Percentiles rank a stretch among this genome's conserved stretches.
phyloP scores from a whole-genome alignment of 1,140 invertebrate genomes.

The Hormaphis cornu region DNA sequence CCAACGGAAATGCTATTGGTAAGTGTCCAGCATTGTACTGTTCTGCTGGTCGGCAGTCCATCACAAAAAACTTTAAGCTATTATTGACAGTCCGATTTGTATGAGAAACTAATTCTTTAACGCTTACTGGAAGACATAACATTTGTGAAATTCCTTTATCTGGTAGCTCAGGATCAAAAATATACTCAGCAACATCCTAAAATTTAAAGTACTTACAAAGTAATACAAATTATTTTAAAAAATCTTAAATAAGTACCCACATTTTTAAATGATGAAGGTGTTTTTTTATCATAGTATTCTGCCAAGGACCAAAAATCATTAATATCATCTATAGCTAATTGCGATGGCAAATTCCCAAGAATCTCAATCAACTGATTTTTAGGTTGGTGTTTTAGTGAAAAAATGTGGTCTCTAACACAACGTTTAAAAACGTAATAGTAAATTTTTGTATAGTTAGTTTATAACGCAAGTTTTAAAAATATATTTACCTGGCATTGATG shows the following conservation, averaged over 20 bases:
- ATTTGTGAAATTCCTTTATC: slow-evolving; percentile 58
- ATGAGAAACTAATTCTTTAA: slow-evolving; percentile 73
- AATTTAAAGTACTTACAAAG: neutral
- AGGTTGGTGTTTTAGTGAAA: slow-evolving; percentile 64
- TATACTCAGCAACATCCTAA: slow-evolving; percentile 20
- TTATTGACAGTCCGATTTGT: slow-evolving; percentile 47
- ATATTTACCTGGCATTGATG: slow-evolving; percentile 74
- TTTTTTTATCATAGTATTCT: slow-evolving; percentile 85
- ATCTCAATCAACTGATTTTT: slow-evolving; percentile 65
- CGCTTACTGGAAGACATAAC: slow-evolving; percentile 87
- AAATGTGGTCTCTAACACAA: slow-evolving; percentile 63
- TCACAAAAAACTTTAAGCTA: slow-evolving; percentile 82
- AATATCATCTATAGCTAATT: slow-evolving; percentile 86
- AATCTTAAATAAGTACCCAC: slow-evolving; percentile 38
- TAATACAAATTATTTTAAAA: neutral
- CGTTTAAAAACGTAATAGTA: neutral
- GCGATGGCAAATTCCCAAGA: slow-evolving; percentile 67
- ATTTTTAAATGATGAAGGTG: slow-evolving; percentile 82
- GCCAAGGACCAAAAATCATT: slow-evolving; percentile 92
- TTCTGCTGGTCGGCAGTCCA: slow-evolving; percentile 91
- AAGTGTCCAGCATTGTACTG: slow-evolving; percentile 96
- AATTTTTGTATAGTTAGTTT: no score
- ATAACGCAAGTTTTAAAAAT: no score
- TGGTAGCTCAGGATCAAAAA: neutral
- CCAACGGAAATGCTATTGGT: slow-evolving; percentile 93